Conservation (phyloP, 2,113 vertebrate genomes). For the Odontophorus gujanensis region DNA sequence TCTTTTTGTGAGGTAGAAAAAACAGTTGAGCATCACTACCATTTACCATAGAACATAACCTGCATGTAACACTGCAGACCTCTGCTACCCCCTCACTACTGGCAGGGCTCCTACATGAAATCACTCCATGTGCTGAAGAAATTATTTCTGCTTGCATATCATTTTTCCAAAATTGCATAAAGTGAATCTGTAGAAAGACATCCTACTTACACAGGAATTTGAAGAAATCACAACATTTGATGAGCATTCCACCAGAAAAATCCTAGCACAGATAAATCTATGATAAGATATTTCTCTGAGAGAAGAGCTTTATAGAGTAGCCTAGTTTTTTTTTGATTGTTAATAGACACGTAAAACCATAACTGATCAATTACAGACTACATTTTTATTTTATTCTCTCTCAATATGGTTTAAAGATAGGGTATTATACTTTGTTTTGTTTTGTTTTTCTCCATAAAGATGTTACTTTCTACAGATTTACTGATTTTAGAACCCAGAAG, state of each 20-base stretch:
- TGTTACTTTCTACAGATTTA: not conserved
- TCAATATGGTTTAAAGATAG: not conserved
- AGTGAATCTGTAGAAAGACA: not conserved
- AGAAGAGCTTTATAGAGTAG: not conserved
- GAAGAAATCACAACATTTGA: not conserved
- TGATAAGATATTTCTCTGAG: not conserved
- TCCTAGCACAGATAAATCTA: not conserved
- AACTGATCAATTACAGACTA: not conserved
- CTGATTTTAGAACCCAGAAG: not conserved
- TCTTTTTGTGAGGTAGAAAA: not conserved
- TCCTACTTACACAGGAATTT: not conserved
- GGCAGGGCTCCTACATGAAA: not conserved
- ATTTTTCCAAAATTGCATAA: not conserved
- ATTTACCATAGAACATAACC: not conserved
- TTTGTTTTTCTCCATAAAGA: not conserved
- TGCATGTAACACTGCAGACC: not conserved
- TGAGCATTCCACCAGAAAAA: not conserved
- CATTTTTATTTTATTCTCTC: not conserved
- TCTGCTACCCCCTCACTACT: not conserved
- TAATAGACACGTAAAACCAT: not conserved
- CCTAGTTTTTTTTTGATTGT: not conserved
- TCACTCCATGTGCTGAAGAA: rapidly evolving
- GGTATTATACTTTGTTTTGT: not conserved
- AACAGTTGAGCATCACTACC: not conserved
- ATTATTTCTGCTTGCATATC: not conserved